These are phyloP conservation scores for Limnephilus rhombicus DNA, from an alignment of 2,888 invertebrate genomes.

Conservation along the genomic window DNA sequence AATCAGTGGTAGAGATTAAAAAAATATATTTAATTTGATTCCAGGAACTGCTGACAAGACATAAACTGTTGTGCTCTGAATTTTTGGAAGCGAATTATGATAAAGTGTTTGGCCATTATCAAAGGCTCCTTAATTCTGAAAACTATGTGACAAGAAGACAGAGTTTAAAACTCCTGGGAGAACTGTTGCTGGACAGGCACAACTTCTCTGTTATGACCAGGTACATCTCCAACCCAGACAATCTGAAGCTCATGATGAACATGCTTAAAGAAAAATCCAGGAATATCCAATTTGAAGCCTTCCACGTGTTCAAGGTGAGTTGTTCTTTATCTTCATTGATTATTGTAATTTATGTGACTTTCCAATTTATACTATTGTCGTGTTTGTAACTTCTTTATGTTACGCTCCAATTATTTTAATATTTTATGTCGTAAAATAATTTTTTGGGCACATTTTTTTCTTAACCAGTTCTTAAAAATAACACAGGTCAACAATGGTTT, in stretches of 20 bases:
- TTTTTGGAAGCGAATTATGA: conserved; percentile 99
- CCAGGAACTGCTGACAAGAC: conserved; percentile 94
- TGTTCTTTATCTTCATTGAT: not conserved
- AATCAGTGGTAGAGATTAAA: not conserved
- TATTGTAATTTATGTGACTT: not conserved
- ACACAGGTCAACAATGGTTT: too few species aligned
- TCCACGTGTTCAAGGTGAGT: conserved; percentile 99
- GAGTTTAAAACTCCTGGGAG: conserved; percentile 97
- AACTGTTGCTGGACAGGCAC: conserved; percentile 97
- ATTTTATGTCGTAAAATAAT: not conserved
- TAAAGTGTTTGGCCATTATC: conserved; percentile 98
- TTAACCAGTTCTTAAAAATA: not conserved
- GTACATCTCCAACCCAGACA: conserved; percentile 99
- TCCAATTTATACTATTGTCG: not conserved
- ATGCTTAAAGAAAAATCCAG: conserved; percentile 99
- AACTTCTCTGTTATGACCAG: conserved; percentile 99
- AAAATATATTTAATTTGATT: conserved; percentile 69
- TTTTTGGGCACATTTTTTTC: too few species aligned
- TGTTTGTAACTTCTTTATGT: not conserved
- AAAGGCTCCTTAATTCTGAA: conserved; percentile 97
- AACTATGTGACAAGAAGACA: conserved; percentile 99
- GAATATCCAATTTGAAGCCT: conserved; percentile 99
- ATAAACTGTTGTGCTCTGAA: conserved; percentile 97
- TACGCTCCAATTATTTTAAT: not conserved
- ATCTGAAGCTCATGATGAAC: conserved; percentile 99